Conservation (phyloP, 2,888 invertebrate genomes). For the Heliconius hortense region DNA sequence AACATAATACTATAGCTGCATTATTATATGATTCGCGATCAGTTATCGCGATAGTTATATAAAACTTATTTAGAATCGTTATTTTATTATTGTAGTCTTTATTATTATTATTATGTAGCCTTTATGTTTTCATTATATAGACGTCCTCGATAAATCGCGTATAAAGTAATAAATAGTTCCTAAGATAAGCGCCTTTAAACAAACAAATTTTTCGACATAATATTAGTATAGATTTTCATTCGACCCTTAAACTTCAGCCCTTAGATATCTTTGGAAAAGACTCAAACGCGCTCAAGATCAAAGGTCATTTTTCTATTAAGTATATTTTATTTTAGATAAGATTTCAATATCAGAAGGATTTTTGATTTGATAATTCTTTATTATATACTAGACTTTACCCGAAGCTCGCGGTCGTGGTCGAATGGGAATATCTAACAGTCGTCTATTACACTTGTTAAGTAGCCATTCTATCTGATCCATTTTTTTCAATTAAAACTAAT, state of each 20-base stretch:
- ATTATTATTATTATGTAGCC: neutral
- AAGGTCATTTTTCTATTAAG: neutral
- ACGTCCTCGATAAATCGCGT: neutral
- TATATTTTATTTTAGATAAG: neutral
- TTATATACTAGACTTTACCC: too few relatives aligned
- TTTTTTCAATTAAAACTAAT: too few relatives aligned
- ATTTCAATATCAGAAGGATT: neutral
- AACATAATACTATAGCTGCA: neutral
- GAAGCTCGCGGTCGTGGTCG: too few relatives aligned
- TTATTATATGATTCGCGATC: neutral
- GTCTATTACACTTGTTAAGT: too few relatives aligned
- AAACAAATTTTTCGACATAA: neutral
- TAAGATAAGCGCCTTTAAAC: neutral
- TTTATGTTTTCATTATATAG: neutral
- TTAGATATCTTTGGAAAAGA: conserved; percentile 30
- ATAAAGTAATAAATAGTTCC: neutral
- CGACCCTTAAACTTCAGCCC: conserved; percentile 3
- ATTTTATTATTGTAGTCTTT: neutral
- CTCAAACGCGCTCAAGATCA: conserved; percentile 32
- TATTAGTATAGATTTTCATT: neutral
- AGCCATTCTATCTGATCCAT: too few relatives aligned
- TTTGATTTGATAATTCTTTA: too few relatives aligned
- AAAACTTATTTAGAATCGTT: neutral
- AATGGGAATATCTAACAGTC: too few relatives aligned
- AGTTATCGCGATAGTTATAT: neutral